Evolutionary conservation across 2,113 vertebrate genomes (phyloP), one percentile per base, ranked within the genome.

Genomic region (Pavo muticus): DNA sequence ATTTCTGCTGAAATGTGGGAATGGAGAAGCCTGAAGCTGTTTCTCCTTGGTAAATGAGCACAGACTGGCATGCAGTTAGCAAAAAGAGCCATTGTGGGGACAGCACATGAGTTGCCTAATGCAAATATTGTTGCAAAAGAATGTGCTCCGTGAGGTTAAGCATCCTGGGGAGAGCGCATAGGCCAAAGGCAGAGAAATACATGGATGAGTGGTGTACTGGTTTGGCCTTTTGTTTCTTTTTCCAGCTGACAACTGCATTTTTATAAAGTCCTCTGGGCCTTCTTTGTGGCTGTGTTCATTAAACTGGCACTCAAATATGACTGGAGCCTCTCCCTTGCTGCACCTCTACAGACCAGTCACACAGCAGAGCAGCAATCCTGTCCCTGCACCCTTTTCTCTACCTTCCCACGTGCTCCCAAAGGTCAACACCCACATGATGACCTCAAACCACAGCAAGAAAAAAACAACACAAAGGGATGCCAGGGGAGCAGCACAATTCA

Each of bases 1-100:
- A 27, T 75, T 95, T 97, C 84, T 92, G 70, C 82, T 83, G 86
- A 90, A 70, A 2, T 91, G 89, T 92, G 95, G 97, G 84, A 85
- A 80, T 5, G 25, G 50, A 71, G 72, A 76, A 30, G n/a, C 45
- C 4, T 67, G 61, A 71, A 71, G 83, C 42, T 32, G 37, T 21
- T 87, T 45, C 67, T 88, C 21, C 91, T 92, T 93, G 91, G 76
- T 78, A 94, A 60, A 50, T 19, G 68, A 96, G 75, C 50, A 39
- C 67, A 81, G 90, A 56, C 65, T 61, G 67, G 84, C 50, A 79
- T 1, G 1, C 54, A 74, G 68, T 1, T 12, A 76, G 68, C 39
- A 75, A 56, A 52, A 40, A 29, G 30, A 40, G 80, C 52, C 70
- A 8, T 37, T 84, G 0, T 71, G 75, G 50, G 59, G 65, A 65